Percentiles rank a stretch among this genome's conserved stretches.
Conservation (phyloP, 2,797 vertebrate genomes). For the Silurus aristotelis region DNA sequence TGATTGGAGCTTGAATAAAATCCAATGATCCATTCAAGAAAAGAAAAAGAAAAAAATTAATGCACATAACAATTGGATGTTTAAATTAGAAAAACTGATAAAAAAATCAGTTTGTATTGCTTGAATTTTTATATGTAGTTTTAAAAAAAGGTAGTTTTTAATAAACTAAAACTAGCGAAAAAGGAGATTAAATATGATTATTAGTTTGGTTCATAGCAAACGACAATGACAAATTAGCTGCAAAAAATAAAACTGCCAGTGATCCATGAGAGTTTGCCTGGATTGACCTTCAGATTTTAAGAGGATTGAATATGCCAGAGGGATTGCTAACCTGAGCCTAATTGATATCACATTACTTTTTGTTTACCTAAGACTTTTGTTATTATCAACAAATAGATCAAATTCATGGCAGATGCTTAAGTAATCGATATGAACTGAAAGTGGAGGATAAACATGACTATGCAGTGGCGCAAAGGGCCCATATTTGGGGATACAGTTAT, state of each 20-base stretch:
- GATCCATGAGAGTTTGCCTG: slow-evolving; percentile 56
- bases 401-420: neutral
- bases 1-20: neutral
- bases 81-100: neutral
- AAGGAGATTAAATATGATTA: neutral
- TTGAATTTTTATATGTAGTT: neutral
- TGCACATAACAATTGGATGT: neutral
- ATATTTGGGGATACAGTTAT: neutral
- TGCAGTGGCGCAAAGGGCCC: neutral
- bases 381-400: neutral
- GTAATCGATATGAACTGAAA: neutral
- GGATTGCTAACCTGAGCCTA: slow-evolving; percentile 73
- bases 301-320: slow-evolving; percentile 65
- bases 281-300: slow-evolving; percentile 75
- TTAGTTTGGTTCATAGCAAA: neutral
- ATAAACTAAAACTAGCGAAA: neutral
- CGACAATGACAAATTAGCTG: neutral
- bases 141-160: neutral
- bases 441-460: neutral
- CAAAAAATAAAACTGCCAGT: slow-evolving; percentile 17
- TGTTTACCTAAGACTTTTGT: slow-evolving; percentile 9
- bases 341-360: slow-evolving; percentile 58
- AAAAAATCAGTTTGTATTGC: neutral
- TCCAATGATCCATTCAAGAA: neutral
- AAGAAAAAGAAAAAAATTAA: neutral